Evolutionary conservation across 2,797 vertebrate species (phyloP), one percentile per base, ranked within the genome.

Genomic region (Scolopax rusticola): DNA sequence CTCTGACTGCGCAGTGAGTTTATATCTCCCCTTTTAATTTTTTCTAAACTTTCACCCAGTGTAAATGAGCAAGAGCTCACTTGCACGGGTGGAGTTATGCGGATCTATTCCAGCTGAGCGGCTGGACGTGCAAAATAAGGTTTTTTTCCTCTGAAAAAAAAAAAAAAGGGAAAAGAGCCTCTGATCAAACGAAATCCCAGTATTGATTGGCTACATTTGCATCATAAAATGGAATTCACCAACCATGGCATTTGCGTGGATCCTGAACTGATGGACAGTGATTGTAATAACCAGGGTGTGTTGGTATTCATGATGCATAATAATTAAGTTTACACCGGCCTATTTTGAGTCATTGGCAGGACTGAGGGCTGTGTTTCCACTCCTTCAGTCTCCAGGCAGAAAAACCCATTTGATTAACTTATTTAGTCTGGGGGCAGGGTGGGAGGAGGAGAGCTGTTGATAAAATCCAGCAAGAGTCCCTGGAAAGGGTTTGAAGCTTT

Each of bases 171-270:
- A 80, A 90, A 96, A 86, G 56, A 64, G 23, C 43, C 57, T 90
- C 88, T 91, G 83, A 93, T 91, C 76, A 84, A 89, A 80, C 20
- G 30, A 80, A 92, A 91, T 84, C 75, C 80, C 64, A 68, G 33
- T 92, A 91, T 78, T 89, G 89, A 76, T 87, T 81, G 40, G 56
- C 73, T 92, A 38, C 75, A 93, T 97, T 96, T 96, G 95, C 96
- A 97, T 97, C 48, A 95, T 95, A 96, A 97, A 97, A 97, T 97
- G 71, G 85, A 85, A 96, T 92, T 97, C 81, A 77, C 79, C 81
- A 67, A 19, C 51, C 81, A 27, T 59, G 40, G 43, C 3, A 3
- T 88, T 82, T 93, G 81, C 30, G 8, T 69, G 89, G 84, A 33
- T 95, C 11, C 2, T 47, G 90, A 90, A 60, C 74, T 77, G 87